These are phyloP conservation scores for Caenorhabditis sp. DNA, from an alignment of 2,888 invertebrate genomes.

Conservation along the genomic window DNA sequence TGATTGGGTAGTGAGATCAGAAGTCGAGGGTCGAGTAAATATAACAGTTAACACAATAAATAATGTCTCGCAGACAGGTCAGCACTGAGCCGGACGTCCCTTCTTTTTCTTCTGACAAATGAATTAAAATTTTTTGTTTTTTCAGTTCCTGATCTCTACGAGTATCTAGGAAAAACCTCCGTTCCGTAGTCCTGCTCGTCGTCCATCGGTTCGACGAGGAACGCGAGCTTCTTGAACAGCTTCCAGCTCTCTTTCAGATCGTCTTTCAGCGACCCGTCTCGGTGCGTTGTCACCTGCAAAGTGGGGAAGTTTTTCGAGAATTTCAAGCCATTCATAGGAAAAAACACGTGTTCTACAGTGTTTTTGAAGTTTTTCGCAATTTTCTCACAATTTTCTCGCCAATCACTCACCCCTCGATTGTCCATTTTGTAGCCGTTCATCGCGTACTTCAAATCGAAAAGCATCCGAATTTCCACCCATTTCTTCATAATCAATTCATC, in stretches of 20 bases:
- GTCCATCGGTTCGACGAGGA: neutral
- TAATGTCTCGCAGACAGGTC: too few species aligned
- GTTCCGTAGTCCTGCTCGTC: neutral
- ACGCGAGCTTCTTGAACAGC: constrained; percentile 8
- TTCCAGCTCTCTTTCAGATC: constrained; percentile 28
- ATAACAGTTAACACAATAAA: too few species aligned
- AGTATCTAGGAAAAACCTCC: neutral
- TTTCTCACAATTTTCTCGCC: too few species aligned
- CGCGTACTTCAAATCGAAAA: constrained; percentile 25
- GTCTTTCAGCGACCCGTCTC: constrained; percentile 34
- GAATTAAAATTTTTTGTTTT: neutral
- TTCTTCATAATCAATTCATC: constrained; percentile 12
- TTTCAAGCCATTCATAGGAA: too few species aligned
- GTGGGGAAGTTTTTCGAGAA: neutral
- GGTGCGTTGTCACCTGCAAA: constrained; percentile 25
- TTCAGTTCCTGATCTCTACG: neutral
- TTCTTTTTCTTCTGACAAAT: neutral
- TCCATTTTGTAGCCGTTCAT: constrained; percentile 32
- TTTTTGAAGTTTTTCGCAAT: too few species aligned
- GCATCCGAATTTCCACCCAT: constrained; percentile 20
- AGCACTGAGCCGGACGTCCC: neutral
- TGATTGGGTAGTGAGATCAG: too few species aligned
- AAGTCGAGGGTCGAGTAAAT: too few species aligned
- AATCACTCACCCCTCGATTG: constrained; percentile 17
- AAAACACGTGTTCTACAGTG: too few species aligned